A percentile compares a stretch with the other conserved stretches of the same genome.
Conservation (phyloP, 53 echinoderm and acorn worm species). For the Actinopyga echinites region DNA sequence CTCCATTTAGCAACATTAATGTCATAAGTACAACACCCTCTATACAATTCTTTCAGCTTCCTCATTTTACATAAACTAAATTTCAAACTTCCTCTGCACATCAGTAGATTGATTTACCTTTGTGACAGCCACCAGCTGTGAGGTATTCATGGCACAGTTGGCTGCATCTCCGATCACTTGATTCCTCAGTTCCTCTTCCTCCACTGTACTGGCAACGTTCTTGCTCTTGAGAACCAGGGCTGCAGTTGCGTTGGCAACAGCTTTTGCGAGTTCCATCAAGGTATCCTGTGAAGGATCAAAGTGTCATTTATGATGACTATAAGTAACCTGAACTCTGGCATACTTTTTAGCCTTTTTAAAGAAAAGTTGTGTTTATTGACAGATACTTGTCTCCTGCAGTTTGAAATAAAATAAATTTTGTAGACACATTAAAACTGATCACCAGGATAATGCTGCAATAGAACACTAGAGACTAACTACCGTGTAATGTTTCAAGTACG, state of each 20-base stretch:
- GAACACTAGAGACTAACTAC: too few species aligned
- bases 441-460: too few species aligned
- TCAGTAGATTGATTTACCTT: conserved; percentile 56
- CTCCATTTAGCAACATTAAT: too few species aligned
- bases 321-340: too few species aligned
- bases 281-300: conserved; percentile 60
- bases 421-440: too few species aligned
- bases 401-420: too few species aligned
- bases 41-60: not conserved
- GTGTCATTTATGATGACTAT: too few species aligned
- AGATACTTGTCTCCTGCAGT: too few species aligned
- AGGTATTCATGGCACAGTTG: conserved; percentile 86
- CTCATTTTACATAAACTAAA: not conserved
- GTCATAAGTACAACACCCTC: not conserved
- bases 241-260: conserved; percentile 94
- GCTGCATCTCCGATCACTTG: conserved; percentile 83
- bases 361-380: too few species aligned
- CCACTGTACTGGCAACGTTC: conserved; percentile 79
- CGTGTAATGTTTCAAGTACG: too few species aligned
- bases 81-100: not conserved
- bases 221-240: conserved; percentile 85
- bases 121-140: conserved; percentile 90
- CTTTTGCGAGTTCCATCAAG: conserved; percentile 82
- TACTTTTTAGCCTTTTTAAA: too few species aligned
- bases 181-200: conserved; percentile 78